These are phyloP conservation scores for Melanotaenia parkinsoni DNA, from an alignment of 2,797 vertebrate species.

Conservation along the genomic window DNA sequence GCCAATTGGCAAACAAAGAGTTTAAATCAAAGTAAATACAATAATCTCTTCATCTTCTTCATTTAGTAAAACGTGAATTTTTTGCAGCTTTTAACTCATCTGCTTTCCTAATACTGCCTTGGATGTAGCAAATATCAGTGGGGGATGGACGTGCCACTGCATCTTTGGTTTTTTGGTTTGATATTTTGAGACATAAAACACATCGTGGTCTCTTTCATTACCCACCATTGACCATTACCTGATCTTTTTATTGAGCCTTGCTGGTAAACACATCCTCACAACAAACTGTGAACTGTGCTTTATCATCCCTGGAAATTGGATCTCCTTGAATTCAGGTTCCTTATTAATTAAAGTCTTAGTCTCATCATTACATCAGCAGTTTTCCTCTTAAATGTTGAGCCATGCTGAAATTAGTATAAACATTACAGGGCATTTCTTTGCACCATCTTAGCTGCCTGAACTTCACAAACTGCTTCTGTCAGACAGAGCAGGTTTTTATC, in stretches of 20 bases:
- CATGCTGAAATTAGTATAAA: background rate
- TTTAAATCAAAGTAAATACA: too few relatives aligned
- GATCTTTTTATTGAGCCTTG: too few relatives aligned
- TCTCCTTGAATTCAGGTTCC: background rate
- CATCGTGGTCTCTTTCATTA: too few relatives aligned
- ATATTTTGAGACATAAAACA: too few relatives aligned
- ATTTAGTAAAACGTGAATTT: too few relatives aligned
- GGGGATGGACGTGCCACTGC: background rate
- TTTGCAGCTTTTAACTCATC: too few relatives aligned
- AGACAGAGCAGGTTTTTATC: background rate
- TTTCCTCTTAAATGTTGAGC: background rate
- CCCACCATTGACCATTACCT: too few relatives aligned
- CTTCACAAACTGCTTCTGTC: background rate
- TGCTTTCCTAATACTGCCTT: background rate
- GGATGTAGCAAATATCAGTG: fast-evolving
- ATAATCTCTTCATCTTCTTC: too few relatives aligned
- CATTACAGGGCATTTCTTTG: too few relatives aligned
- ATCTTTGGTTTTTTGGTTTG: background rate
- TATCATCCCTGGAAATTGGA: background rate
- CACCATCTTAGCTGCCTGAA: background rate
- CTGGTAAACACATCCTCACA: background rate
- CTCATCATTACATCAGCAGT: background rate
- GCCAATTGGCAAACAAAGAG: background rate
- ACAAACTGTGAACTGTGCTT: background rate
- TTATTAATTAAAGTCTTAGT: background rate